Evolutionary conservation across 2,888 invertebrate genomes (phyloP).

Genomic region (Margaritifera margaritifera): DNA sequence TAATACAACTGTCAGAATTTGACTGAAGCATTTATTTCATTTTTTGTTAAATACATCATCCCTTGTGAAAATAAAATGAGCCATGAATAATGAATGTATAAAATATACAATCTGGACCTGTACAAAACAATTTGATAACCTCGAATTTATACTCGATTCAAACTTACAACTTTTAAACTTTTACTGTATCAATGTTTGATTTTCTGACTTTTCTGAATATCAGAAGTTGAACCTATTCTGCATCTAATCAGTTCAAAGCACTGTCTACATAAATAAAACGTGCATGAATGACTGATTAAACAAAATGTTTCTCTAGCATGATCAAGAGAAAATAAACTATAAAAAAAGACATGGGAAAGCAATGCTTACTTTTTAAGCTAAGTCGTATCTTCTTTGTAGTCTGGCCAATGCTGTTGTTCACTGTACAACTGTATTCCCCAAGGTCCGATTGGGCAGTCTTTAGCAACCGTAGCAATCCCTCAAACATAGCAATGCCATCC

Average conservation of each 20-base stretch:
- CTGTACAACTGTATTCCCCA: constrained; percentile 52
- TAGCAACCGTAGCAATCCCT: constrained; percentile 20
- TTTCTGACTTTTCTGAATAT: too few species aligned
- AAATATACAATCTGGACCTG: neutral
- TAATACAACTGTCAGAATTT: neutral
- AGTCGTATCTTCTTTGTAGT: constrained; percentile 37
- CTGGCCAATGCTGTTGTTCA: constrained; percentile 45
- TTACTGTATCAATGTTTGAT: too few species aligned
- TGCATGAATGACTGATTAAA: neutral
- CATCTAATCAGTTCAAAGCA: neutral
- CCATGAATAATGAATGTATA: neutral
- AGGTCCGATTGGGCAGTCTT: constrained; percentile 29
- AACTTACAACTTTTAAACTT: too few species aligned
- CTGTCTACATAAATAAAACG: neutral
- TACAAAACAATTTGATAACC: too few species aligned
- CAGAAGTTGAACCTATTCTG: too few species aligned
- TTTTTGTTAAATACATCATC: too few species aligned
- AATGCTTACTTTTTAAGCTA: constrained; percentile 52
- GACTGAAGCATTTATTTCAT: too few species aligned
- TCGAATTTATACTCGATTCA: too few species aligned
- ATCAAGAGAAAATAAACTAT: neutral
- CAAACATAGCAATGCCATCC: constrained; percentile 28
- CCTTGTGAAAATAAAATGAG: too few species aligned
- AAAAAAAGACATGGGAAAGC: neutral
- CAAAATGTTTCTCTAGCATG: too few species aligned